These are phyloP conservation scores for Dasysyrphus albostriatus DNA, from an alignment of 2,888 invertebrate species.

Conservation along the genomic window DNA sequence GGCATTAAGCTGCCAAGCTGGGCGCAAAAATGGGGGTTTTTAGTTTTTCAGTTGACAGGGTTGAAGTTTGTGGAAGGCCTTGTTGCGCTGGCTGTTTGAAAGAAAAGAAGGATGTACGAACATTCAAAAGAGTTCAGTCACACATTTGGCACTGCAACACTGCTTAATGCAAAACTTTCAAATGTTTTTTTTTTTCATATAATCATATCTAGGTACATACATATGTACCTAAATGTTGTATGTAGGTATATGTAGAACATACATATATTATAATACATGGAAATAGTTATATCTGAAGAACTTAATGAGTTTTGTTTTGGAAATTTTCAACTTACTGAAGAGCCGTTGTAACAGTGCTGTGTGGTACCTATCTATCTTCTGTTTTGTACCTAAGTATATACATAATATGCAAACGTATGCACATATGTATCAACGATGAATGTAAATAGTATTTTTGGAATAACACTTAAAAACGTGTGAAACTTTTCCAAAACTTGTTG, in stretches of 20 bases:
- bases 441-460: conserved; percentile 20
- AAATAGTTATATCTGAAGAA: conserved; percentile 45
- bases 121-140: conserved; percentile 51
- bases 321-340: conserved; percentile 52
- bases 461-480: conserved; percentile 36
- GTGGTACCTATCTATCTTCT: background rate
- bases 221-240: background rate
- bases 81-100: background rate
- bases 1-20: conserved; percentile 50
- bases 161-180: conserved; percentile 61
- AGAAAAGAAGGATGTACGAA: conserved; percentile 44
- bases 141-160: conserved; percentile 43
- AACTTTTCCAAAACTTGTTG: conserved; percentile 16
- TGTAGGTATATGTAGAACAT: background rate
- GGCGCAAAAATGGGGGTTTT: background rate
- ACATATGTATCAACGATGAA: background rate
- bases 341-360: conserved; percentile 11
- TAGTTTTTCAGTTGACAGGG: conserved; percentile 16
- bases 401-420: background rate
- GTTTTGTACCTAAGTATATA: background rate
- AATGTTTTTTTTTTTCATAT: conserved; percentile 47
- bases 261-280: conserved; percentile 3
- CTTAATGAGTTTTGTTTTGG: conserved; percentile 72
- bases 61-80: conserved; percentile 15
- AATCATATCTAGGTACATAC: background rate